A percentile compares a stretch with the other conserved stretches of the same genome.
These are phyloP conservation scores for Vicugna pacos DNA, from an alignment of 2,113 vertebrate species.

Conservation along the genomic window DNA sequence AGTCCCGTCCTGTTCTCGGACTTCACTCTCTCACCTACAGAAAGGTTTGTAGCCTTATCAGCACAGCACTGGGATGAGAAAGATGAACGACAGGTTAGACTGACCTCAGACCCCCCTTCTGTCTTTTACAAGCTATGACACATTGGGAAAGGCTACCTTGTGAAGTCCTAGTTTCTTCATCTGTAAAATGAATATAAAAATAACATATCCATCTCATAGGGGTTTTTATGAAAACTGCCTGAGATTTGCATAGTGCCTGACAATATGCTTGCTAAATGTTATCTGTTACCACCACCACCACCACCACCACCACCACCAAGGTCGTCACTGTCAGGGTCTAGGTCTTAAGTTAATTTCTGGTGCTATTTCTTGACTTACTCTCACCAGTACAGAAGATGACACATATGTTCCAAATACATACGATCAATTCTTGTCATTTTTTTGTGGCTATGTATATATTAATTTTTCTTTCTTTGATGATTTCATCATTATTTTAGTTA, in stretches of 20 bases:
- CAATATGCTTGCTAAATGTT: background rate
- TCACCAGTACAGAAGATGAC: background rate
- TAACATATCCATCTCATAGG: background rate
- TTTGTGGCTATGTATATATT: background rate
- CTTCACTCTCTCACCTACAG: background rate
- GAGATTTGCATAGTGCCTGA: background rate
- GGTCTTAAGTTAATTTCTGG: background rate
- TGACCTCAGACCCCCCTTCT: background rate
- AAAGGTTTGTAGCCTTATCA: background rate
- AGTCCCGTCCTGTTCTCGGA: background rate
- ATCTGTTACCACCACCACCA: background rate
- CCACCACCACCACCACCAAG: background rate
- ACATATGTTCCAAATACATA: background rate
- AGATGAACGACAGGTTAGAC: background rate
- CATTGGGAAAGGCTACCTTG: background rate
- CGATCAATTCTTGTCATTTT: background rate
- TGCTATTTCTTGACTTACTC: background rate
- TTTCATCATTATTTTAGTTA: background rate
- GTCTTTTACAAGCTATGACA: background rate
- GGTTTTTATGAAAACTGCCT: background rate
- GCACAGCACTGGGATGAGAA: background rate
- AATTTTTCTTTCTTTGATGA: background rate
- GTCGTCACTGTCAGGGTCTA: background rate
- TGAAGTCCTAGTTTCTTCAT: background rate
- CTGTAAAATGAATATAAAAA: constrained; percentile 27